These are phyloP conservation scores for human (Homo sapiens) DNA, from an alignment of 2,113 vertebrate species.

Conservation along the genomic window DNA sequence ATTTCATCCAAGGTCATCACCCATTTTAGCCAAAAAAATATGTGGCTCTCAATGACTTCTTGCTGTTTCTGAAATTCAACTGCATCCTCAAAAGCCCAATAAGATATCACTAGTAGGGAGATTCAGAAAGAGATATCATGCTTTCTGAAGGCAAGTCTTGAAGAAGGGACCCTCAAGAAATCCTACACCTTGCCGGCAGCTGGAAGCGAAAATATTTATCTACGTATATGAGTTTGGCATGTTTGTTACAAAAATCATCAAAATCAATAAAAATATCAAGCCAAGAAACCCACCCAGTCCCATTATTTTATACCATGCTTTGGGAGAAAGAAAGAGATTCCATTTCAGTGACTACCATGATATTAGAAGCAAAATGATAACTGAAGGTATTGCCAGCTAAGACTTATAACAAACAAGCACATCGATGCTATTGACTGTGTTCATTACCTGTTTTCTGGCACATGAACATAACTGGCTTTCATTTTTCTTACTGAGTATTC, in stretches of 20 bases:
- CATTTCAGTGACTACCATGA: not conserved
- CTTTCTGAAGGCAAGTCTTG: not conserved
- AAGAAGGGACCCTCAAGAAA: not conserved
- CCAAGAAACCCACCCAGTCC: not conserved
- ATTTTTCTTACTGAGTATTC: constrained; percentile 19
- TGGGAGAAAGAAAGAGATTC: not conserved
- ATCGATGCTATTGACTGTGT: not conserved
- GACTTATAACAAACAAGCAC: not conserved
- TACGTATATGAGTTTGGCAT: not conserved
- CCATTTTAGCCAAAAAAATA: not conserved
- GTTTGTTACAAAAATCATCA: constrained; percentile 16
- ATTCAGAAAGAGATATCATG: not conserved
- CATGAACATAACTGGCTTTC: constrained; percentile 10
- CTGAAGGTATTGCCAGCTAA: not conserved
- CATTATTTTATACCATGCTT: not conserved
- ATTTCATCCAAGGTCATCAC: not conserved
- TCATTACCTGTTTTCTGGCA: not conserved
- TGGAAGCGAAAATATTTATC: not conserved
- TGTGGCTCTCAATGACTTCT: not conserved
- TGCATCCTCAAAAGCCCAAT: not conserved
- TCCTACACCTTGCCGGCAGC: not conserved
- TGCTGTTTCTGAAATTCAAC: not conserved
- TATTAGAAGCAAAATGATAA: not conserved
- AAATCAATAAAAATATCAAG: not conserved
- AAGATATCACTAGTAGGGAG: not conserved